These are phyloP conservation scores for Sebastes hubbsi DNA, from an alignment of 2,797 vertebrate genomes.

Conservation along the genomic window DNA sequence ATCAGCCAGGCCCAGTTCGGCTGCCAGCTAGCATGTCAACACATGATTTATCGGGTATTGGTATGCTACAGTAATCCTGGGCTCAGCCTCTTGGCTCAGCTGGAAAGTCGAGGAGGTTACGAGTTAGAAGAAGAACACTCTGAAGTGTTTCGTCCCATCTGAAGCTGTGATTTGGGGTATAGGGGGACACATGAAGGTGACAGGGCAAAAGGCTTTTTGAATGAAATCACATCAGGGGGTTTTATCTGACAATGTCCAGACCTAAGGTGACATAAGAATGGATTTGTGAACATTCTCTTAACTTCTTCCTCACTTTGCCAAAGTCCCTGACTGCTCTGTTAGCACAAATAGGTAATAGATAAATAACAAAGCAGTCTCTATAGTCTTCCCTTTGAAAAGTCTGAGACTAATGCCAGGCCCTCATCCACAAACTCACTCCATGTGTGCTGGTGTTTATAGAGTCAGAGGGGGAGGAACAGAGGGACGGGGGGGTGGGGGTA, in stretches of 20 bases:
- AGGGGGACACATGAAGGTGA: not conserved
- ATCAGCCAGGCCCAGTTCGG: not conserved
- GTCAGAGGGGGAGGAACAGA: conserved; percentile 18
- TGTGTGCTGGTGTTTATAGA: conserved; percentile 72
- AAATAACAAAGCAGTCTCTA: not conserved
- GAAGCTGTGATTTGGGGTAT: not conserved
- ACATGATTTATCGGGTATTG: conserved; percentile 56
- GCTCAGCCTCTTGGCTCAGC: conserved; percentile 30
- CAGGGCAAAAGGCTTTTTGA: not conserved
- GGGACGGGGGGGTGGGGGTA: not conserved
- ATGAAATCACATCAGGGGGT: not conserved
- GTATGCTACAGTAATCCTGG: conserved; percentile 48
- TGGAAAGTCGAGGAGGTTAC: not conserved
- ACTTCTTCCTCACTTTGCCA: not conserved
- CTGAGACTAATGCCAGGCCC: conserved; percentile 37
- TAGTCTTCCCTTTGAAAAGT: conserved; percentile 20
- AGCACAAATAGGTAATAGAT: not conserved
- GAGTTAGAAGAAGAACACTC: not conserved
- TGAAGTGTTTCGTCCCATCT: not conserved
- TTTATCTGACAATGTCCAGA: not conserved
- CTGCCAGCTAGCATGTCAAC: conserved; percentile 54
- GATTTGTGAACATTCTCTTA: not conserved
- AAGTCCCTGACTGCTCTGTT: not conserved
- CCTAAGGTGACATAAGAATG: not conserved
- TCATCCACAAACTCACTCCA: conserved; percentile 67